phyloP scores from a whole-genome alignment of 2,888 invertebrate species.

The Dimorphilus gyrociliatus region DNA sequence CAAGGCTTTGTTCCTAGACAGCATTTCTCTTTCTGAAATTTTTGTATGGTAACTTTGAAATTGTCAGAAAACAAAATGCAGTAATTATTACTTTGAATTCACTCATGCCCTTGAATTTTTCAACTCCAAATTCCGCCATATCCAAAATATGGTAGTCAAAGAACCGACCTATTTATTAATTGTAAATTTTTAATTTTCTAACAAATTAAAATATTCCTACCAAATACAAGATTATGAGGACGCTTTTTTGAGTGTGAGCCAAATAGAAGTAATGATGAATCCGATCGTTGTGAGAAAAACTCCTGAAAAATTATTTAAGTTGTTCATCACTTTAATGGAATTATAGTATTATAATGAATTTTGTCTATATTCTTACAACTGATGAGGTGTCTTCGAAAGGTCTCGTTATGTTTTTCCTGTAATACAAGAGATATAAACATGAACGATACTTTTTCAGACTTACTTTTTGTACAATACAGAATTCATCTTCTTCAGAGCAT shows the following conservation, averaged over 20 bases:
- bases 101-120: conserved; percentile 57
- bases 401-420: conserved; percentile 64
- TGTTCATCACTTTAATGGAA: neutral
- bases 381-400: conserved; percentile 79
- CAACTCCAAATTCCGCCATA: conserved; percentile 86
- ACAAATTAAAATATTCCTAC: conserved; percentile 34
- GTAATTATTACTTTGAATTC: conserved; percentile 46
- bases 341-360: neutral
- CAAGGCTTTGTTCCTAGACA: conserved; percentile 68
- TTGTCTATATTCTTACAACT: conserved; percentile 39
- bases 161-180: conserved; percentile 46
- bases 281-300: conserved; percentile 53
- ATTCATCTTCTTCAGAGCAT: conserved; percentile 68
- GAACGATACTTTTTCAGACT: conserved; percentile 9
- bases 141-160: conserved; percentile 78
- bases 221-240: conserved; percentile 74
- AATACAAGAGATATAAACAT: conserved; percentile 3
- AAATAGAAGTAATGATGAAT: conserved; percentile 74
- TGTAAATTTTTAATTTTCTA: neutral
- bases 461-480: conserved; percentile 45
- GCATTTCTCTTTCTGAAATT: conserved; percentile 20
- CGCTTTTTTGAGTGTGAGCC: conserved; percentile 85
- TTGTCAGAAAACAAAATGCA: neutral
- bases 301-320: conserved; percentile 22
- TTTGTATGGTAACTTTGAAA: neutral